Evolutionary conservation across 2,797 vertebrate species (phyloP).

Genomic region (Hoplostethus mediterraneus): DNA sequence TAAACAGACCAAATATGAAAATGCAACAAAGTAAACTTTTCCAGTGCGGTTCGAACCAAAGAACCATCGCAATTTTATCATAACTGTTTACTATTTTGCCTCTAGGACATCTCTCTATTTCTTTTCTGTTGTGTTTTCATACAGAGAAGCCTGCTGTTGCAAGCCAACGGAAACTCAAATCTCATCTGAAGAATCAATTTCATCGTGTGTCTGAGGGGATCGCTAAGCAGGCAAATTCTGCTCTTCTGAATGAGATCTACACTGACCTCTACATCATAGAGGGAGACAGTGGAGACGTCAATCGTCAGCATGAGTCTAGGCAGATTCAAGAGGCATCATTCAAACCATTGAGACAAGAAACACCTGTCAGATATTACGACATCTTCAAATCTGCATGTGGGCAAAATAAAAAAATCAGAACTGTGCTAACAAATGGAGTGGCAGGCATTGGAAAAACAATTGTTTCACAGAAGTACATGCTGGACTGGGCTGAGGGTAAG

Average conservation of each 20-base stretch:
- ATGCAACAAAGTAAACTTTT: too few relatives aligned
- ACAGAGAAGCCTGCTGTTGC: constrained; percentile 39
- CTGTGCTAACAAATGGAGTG: constrained; percentile 53
- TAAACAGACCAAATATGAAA: too few relatives aligned
- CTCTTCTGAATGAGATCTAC: constrained; percentile 57
- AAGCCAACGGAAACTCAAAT: constrained; percentile 42
- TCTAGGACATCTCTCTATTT: not conserved
- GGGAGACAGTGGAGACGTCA: constrained; percentile 44
- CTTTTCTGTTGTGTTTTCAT: constrained; percentile 3
- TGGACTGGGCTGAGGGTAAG: constrained; percentile 59
- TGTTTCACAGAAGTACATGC: constrained; percentile 61
- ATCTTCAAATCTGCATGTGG: constrained; percentile 20
- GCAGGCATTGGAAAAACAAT: constrained; percentile 64
- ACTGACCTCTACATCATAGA: constrained; percentile 67
- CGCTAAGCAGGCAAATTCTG: constrained; percentile 23
- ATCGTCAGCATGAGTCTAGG: constrained; percentile 17
- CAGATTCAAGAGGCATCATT: constrained; percentile 38
- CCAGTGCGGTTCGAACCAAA: too few relatives aligned
- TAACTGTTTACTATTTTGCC: too few relatives aligned
- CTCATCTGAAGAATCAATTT: constrained; percentile 28
- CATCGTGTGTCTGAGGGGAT: constrained; percentile 47
- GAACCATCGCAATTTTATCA: too few relatives aligned
- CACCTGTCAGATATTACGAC: constrained; percentile 37
- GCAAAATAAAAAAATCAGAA: constrained; percentile 21
- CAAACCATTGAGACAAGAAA: constrained; percentile 50